phyloP scores from a whole-genome alignment of 2,797 vertebrate genomes.

The Dicrostonyx torquatus region DNA sequence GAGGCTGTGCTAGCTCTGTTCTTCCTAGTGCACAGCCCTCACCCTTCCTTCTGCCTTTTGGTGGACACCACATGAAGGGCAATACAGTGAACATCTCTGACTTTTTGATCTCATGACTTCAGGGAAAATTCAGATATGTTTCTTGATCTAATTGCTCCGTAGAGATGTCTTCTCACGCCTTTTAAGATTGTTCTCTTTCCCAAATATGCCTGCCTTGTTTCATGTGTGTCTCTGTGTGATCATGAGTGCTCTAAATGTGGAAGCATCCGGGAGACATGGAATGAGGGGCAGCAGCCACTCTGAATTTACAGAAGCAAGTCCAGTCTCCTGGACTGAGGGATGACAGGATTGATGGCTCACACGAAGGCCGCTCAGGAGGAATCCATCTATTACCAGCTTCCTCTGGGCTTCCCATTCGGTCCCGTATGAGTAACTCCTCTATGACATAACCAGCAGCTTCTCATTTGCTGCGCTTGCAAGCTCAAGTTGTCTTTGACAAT shows the following conservation, averaged over 20 bases:
- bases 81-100: background rate
- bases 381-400: background rate
- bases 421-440: background rate
- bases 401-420: background rate
- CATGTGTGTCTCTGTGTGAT: background rate
- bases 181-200: constrained; percentile 7
- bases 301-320: constrained; percentile 32
- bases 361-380: constrained; percentile 10
- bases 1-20: background rate
- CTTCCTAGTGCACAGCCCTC: background rate
- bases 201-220: background rate
- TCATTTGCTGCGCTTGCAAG: constrained; percentile 15
- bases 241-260: background rate
- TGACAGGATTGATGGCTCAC: background rate
- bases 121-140: constrained; percentile 19
- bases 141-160: background rate
- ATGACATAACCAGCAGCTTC: constrained; percentile 12
- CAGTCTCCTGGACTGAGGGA: constrained; percentile 17
- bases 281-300: background rate
- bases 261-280: constrained; percentile 42
- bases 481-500: background rate
- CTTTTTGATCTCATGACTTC: background rate
- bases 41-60: background rate
- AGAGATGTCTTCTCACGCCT: background rate
- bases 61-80: background rate